Evolutionary conservation across 2,888 invertebrate genomes (phyloP), one percentile per base, ranked within the genome.

Genomic region (Phragmatobia fuliginosa): DNA sequence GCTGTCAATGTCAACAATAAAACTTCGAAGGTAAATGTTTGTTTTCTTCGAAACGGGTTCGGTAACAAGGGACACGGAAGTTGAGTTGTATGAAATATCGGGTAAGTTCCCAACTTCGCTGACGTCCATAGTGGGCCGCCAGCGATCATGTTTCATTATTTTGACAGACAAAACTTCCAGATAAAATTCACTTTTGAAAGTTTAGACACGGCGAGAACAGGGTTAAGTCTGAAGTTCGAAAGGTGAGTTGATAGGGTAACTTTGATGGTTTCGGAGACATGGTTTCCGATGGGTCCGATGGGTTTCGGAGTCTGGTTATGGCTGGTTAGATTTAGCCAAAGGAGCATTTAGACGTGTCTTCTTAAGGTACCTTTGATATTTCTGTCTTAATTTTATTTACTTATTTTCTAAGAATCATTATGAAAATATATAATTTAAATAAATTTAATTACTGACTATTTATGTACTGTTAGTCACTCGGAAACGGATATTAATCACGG

Each of bases 151-250:
- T 78, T 79, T 72, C 72, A 79, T 71, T 67, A 74, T 76, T 79
- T 65, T 79, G 79, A 81, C 79, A 72, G 67, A 56, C n/a, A 67
- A 56, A 67, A 74, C 76, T 79, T 81, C 63, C 61, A 62, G 56
- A 68, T 69, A 67, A 75, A 69, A 63, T 64, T 45, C 38, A 64
- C 63, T 36, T 79, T 72, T 78, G 71, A 72, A 62, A 70, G 63
- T 64, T 41, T 64, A 38, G 66, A 41, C 16, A 8, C 32, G 45
- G 14, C 38, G 69, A 21, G n/a, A 62, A 41, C 56, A 66, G 16
- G 62, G 71, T 59, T 56, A 71, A 69, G 38, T 66, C 64, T 52
- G 66, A 64, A 28, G 16, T 61, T 70, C 68, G 73, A 81, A 77
- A 72, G 64, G 25, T 31, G 4, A 62, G 61, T 14, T 31, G 36